Base-by-base conservation (phyloP, 1,140 invertebrate species). In the Brachionus manjavacas region DNA sequence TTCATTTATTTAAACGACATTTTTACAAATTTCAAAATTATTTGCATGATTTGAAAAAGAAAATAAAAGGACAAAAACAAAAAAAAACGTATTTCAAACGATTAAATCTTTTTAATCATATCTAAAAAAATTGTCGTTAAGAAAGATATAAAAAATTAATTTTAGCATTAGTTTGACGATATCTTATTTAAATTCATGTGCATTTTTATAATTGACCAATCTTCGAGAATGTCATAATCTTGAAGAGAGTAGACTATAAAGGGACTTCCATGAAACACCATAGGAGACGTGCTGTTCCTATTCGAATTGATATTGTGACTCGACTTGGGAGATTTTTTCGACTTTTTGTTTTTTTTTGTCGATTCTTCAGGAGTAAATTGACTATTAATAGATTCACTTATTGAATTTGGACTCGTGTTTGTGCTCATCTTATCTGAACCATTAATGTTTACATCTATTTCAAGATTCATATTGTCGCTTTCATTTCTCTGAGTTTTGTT, bases 171-270 rank as follows among this genome's bases (percentile, higher is more conserved):
- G 39, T 72, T 72, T 20, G 68, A 43, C 3, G 31, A 46, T 25
- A 76, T 46, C 23, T 76, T 49, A 76, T 76, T 76, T 49, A 76
- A 9, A 76, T 76, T 76, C 16, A 31, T 64, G 28, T 81, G 79
- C 79, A 81, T 81, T 81, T 81, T 60, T 3, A 81, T 81, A 46
- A 81, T 81, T 4, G 79, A 81, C 79, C 52, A 81, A 68, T 81
- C 79, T 81, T 81, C 79, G 20, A 81, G 52, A 14, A 81, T 81
- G 11, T 81, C 79, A 68, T 81, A 81, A 64, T 81, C 79, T 60
- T 81, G 79, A 20, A 81, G 28, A 20, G 79, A 81, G 41, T 81
- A 81, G 7, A 81, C 79, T 23, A 81, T 81, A 46, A 41, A 81
- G 4, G 79, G 79, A 43, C 39, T 64, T 41, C 41, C 41, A 23